phyloP scores from a whole-genome alignment of 2,113 vertebrate species.

The Leptobrachium leishanense region DNA sequence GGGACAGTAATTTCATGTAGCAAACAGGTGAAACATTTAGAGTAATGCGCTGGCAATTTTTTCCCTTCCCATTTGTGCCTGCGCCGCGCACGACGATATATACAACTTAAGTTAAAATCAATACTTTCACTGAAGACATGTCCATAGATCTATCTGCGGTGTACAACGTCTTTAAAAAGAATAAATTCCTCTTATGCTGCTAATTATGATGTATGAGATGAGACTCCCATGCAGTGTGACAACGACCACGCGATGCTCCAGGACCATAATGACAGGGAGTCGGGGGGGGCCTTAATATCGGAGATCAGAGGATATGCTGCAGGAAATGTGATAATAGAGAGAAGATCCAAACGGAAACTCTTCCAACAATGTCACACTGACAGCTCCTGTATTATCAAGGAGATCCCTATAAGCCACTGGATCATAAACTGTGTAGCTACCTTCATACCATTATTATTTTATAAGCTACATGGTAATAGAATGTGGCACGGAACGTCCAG shows the following conservation, averaged over 20 bases:
- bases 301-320: constrained; percentile 36
- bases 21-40: constrained; percentile 47
- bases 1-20: constrained; percentile 24
- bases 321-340: constrained; percentile 5
- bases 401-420: no score
- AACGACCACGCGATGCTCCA: not conserved
- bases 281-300: constrained; percentile 37
- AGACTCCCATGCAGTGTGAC: not conserved
- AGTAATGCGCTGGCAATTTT: constrained; percentile 20
- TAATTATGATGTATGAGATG: constrained; percentile 47
- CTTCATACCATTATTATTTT: no score
- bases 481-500: no score
- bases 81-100: constrained; percentile 32
- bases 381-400: no score
- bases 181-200: constrained; percentile 18
- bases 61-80: constrained; percentile 26
- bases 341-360: no score
- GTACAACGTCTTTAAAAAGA: constrained; percentile 22
- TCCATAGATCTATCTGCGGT: constrained; percentile 28
- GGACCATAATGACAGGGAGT: constrained; percentile 27
- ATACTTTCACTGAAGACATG: constrained; percentile 38
- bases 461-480: no score
- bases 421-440: no score
- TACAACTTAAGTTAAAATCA: constrained; percentile 46
- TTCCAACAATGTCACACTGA: no score